Percentiles rank a stretch among this genome's conserved stretches.
Evolutionary conservation across 2,888 invertebrate genomes (phyloP).

Genomic region (Pristionchus fissidentatus): DNA sequence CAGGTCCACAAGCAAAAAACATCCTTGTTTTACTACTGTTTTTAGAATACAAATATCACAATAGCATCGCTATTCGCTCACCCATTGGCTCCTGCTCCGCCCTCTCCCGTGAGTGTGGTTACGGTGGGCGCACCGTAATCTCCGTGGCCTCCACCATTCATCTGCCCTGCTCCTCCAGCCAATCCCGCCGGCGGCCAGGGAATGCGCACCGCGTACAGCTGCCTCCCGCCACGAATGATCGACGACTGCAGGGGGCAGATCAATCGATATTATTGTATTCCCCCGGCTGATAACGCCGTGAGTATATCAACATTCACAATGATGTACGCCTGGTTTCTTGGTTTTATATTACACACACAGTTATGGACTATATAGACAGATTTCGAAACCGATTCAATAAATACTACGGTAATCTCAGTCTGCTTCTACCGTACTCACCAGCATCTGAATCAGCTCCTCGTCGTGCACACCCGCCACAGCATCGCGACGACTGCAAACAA

Average conservation of each 20-base stretch:
- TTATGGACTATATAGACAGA: too few species aligned
- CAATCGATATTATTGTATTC: background rate
- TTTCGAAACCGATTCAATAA: background rate
- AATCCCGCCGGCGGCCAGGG: background rate
- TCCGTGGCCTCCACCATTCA: background rate
- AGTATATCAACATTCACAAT: too few species aligned
- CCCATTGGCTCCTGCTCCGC: too few species aligned
- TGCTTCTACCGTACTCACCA: constrained; percentile 15
- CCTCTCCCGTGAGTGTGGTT: background rate
- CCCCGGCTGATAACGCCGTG: too few species aligned
- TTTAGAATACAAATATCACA: too few species aligned
- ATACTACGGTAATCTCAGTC: background rate
- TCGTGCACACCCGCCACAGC: constrained; percentile 1
- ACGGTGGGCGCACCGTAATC: background rate
- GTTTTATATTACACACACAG: too few species aligned
- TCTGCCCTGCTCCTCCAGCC: background rate
- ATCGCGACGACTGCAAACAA: constrained; percentile 8
- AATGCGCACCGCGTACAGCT: background rate
- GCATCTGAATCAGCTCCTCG: constrained; percentile 41
- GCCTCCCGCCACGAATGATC: constrained; percentile 15
- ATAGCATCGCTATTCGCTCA: too few species aligned
- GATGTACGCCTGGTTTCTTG: too few species aligned
- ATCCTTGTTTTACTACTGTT: too few species aligned
- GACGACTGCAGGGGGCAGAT: background rate
- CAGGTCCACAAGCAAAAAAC: too few species aligned